These are phyloP conservation scores for Limnothrissa miodon DNA, from an alignment of 2,113 vertebrate species.

Conservation along the genomic window DNA sequence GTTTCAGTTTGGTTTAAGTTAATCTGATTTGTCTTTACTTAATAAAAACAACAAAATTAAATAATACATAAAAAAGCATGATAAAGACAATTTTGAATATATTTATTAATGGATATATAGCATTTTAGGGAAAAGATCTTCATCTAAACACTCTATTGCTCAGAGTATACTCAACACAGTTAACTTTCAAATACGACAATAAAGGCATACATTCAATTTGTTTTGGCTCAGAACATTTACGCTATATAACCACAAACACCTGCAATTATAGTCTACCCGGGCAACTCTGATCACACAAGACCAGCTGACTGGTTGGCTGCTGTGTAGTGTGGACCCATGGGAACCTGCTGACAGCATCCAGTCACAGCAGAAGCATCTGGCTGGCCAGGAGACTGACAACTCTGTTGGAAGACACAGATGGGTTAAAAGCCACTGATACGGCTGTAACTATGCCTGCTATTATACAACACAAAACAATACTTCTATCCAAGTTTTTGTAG, in stretches of 20 bases:
- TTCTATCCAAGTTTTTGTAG: too few relatives aligned
- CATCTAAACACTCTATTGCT: not conserved
- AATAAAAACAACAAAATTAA: too few relatives aligned
- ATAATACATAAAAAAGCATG: too few relatives aligned
- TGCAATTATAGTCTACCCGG: not conserved
- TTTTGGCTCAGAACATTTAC: not conserved
- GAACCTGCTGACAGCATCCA: conserved; percentile 65
- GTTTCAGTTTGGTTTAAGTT: too few relatives aligned
- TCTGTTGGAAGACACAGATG: not conserved
- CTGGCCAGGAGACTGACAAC: not conserved
- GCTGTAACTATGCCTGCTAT: too few relatives aligned
- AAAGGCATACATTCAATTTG: not conserved
- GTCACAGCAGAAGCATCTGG: conserved; percentile 40
- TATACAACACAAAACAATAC: not conserved
- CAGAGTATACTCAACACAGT: not conserved
- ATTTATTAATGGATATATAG: too few relatives aligned
- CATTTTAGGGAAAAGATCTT: not conserved
- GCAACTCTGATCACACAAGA: not conserved
- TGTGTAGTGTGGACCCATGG: conserved; percentile 62
- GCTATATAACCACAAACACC: not conserved
- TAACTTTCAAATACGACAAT: not conserved
- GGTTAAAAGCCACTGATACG: not conserved
- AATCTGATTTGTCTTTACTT: too few relatives aligned
- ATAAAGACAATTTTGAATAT: too few relatives aligned
- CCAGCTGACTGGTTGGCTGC: not conserved